Percentiles rank a stretch among this genome's conserved stretches.
Evolutionary conservation across 2,113 vertebrate species (phyloP).

Genomic region (Plecotus auritus): DNA sequence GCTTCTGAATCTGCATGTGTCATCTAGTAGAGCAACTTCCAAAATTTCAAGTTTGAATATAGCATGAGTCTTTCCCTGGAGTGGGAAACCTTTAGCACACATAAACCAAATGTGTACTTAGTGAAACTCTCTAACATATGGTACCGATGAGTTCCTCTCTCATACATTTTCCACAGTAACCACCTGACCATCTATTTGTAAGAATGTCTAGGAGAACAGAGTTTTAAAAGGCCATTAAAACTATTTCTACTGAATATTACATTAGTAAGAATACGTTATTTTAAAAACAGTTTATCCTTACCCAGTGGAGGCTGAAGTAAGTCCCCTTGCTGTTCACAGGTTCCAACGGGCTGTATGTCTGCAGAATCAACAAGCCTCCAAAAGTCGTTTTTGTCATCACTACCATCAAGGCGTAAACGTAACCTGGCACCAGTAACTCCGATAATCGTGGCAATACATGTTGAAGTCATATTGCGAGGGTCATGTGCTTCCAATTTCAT

Average conservation of each 20-base stretch:
- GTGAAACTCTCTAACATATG: background rate
- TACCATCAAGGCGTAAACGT: constrained; percentile 92
- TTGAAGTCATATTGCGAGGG: constrained; percentile 91
- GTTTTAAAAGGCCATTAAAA: constrained; percentile 34
- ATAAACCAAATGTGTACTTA: background rate
- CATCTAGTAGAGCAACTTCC: background rate
- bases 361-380: constrained; percentile 97
- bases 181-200: constrained; percentile 10
- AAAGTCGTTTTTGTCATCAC: constrained; percentile 97
- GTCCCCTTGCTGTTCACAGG: constrained; percentile 94
- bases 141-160: background rate
- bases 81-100: background rate
- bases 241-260: constrained; percentile 23
- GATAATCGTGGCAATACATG: constrained; percentile 95
- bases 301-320: constrained; percentile 97
- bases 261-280: constrained; percentile 38
- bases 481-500: constrained; percentile 97
- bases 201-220: background rate
- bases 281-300: constrained; percentile 75
- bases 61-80: background rate
- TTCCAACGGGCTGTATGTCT: constrained; percentile 94
- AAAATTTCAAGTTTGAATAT: constrained; percentile 27
- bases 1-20: constrained; percentile 20
- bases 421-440: constrained; percentile 91
- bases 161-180: constrained; percentile 7